Conservation (phyloP, 2,113 vertebrate species). For the Danio rerio region GRCz12tu NC_133185.1:33223501-33224000, state of each 20-base stretch:
- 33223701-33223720: conserved; percentile 36
- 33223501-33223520: background rate
- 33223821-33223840: no score
- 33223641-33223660: background rate
- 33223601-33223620: conserved; percentile 1
- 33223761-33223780: background rate
- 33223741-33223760: conserved; percentile 20
- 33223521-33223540: background rate
- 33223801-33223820: no score
- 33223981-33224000: no score
- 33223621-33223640: conserved; percentile 31
- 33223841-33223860: no score
- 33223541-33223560: background rate
- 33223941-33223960: no score
- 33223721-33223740: conserved; percentile 21
- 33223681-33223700: conserved; percentile 36
- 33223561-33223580: background rate
- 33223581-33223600: background rate
- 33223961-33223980: no score
- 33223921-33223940: no score
- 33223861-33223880: no score
- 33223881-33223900: no score
- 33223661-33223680: conserved; percentile 36
- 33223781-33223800: background rate
- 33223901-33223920: no score